Evolutionary conservation across 2,888 invertebrate genomes (phyloP), one percentile per base, ranked within the genome.

Genomic region (Atherix ibis): DNA sequence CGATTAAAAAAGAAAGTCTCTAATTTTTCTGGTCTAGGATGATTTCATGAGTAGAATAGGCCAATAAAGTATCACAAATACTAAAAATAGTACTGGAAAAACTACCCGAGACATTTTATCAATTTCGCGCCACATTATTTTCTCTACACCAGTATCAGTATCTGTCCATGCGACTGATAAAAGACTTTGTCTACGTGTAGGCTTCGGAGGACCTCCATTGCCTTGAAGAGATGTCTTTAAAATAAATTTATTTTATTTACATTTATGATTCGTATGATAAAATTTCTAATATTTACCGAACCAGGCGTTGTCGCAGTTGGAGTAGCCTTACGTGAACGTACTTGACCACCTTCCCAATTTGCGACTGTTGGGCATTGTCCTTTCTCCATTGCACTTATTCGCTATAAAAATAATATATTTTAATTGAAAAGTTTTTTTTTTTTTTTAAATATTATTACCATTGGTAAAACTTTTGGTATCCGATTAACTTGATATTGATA

Each of bases 1-100:
- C n/a, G n/a, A n/a, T n/a, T n/a, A n/a, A n/a, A n/a, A n/a, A n/a
- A n/a, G n/a, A n/a, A n/a, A n/a, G n/a, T n/a, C n/a, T n/a, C n/a
- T n/a, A n/a, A n/a, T n/a, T n/a, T n/a, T n/a, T n/a, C n/a, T 35
- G 17, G 30, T 53, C 54, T 60, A 58, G 53, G 60, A 57, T 28
- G 74, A 76, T 50, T 76, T 77, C 44, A 79, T 63, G 30, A 81
- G 58, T 31, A 84, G 60, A 39, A 81, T 74, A 1, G 81, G 80
- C 82, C 83, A 84, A 58, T 81, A 84, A 50, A 81, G 64, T 1
- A 76, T 65, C 34, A 77, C 72, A 53, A 84, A 83, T 13, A 81
- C 65, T 13, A 79, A 67, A 58, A 84, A 85, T n/a, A 82, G 54
- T 12, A 73, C 71, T 5, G 84, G 84, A 54, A 84, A 84, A 4